Evolutionary conservation across 2,113 vertebrate species (phyloP).

Genomic region (Stigmatopora nigra): DNA sequence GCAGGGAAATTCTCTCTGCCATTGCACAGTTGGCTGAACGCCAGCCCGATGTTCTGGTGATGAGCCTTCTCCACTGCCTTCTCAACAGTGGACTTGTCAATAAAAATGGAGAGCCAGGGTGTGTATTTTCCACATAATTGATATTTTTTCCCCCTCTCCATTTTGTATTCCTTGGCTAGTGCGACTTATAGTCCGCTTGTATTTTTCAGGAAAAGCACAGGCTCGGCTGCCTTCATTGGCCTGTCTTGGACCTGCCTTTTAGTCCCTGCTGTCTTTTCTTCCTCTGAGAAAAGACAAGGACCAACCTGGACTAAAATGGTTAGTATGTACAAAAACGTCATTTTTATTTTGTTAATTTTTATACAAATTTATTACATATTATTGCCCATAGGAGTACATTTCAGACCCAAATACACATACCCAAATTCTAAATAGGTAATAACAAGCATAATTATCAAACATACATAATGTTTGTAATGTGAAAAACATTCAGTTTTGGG

Average conservation of each 20-base stretch:
- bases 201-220: constrained; percentile 81
- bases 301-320: constrained; percentile 91
- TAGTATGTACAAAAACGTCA: constrained; percentile 39
- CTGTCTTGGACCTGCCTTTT: constrained; percentile 90
- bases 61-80: constrained; percentile 80
- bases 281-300: constrained; percentile 78
- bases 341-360: background rate
- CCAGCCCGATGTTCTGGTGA: constrained; percentile 81
- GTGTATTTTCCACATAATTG: too few species aligned
- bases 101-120: constrained; percentile 82
- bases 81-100: constrained; percentile 80
- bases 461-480: too few species aligned
- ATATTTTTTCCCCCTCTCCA: too few species aligned
- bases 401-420: background rate
- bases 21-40: constrained; percentile 81
- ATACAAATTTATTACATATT: background rate
- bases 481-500: too few species aligned
- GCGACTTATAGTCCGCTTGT: background rate
- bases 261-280: constrained; percentile 76
- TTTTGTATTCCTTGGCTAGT: too few species aligned
- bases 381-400: background rate
- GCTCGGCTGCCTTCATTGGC: constrained; percentile 81
- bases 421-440: background rate
- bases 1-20: constrained; percentile 80
- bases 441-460: too few species aligned